phyloP scores from a whole-genome alignment of 2,113 vertebrate genomes.

The Aptenodytes patagonicus region DNA sequence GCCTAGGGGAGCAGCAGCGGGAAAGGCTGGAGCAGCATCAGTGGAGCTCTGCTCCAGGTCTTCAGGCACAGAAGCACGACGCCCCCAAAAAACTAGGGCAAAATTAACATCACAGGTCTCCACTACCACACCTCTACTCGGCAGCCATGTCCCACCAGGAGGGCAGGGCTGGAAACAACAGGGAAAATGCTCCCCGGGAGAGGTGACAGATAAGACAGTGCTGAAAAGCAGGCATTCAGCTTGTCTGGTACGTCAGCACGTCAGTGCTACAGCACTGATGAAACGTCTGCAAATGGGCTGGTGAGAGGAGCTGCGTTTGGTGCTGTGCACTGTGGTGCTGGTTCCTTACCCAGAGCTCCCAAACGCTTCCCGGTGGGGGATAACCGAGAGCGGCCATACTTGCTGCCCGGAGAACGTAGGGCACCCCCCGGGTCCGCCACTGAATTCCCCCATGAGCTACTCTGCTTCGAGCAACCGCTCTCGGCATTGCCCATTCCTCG shows the following conservation, averaged over 20 bases:
- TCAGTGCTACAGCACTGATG: not conserved
- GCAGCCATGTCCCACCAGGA: not conserved
- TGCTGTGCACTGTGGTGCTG: not conserved
- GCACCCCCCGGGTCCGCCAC: fast-evolving
- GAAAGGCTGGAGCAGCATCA: not conserved
- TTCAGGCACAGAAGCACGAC: not conserved
- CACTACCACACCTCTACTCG: not conserved
- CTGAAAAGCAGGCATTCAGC: conserved; percentile 13
- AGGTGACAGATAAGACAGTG: conserved; percentile 36
- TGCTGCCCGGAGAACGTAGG: not conserved
- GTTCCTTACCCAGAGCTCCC: not conserved
- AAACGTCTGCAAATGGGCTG: not conserved
- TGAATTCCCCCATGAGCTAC: fast-evolving
- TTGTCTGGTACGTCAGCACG: not conserved
- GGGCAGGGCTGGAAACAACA: not conserved
- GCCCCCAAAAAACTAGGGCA: not conserved
- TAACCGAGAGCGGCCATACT: fast-evolving
- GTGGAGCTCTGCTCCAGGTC: not conserved
- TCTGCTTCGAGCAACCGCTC: fast-evolving
- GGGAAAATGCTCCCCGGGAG: not conserved
- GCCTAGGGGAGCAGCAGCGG: fast-evolving
- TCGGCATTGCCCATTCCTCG: fast-evolving
- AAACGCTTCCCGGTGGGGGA: fast-evolving
- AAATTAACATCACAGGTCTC: not conserved
- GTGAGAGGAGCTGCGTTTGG: not conserved